A percentile compares a stretch with the other conserved stretches of the same genome.
phyloP scores from a whole-genome alignment of 2,113 vertebrate genomes.

The Strix uralensis region DNA sequence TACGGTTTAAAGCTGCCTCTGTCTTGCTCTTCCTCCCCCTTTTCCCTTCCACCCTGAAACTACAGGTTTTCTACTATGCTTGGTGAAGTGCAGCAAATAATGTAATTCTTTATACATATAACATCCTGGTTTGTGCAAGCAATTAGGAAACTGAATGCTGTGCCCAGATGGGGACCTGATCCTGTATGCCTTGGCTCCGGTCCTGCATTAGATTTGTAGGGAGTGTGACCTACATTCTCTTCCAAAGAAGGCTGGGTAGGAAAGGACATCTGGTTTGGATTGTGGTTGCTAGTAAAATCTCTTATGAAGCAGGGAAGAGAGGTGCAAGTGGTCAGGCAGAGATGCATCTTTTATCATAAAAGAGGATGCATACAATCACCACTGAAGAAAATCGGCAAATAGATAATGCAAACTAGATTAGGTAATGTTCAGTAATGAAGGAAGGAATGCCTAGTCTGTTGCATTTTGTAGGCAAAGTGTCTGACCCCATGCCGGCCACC shows the following conservation, averaged over 20 bases:
- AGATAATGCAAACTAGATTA: not conserved
- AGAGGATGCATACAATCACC: not conserved
- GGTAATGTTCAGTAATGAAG: not conserved
- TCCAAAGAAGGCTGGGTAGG: slow-evolving; percentile 55
- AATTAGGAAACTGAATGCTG: not conserved
- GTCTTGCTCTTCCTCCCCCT: slow-evolving; percentile 13
- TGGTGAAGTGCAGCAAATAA: slow-evolving; percentile 28
- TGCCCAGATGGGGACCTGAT: slow-evolving; percentile 60
- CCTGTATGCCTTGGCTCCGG: slow-evolving; percentile 22
- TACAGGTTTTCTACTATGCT: not conserved
- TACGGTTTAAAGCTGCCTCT: not conserved
- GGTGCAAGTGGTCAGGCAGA: slow-evolving; percentile 22
- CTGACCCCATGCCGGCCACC: not conserved
- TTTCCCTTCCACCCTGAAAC: not conserved
- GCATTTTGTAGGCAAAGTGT: not conserved
- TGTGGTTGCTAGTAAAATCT: slow-evolving; percentile 50
- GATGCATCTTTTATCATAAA: slow-evolving; percentile 2
- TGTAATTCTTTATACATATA: not conserved
- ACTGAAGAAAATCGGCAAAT: not conserved
- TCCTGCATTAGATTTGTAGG: slow-evolving; percentile 58
- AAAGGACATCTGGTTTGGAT: slow-evolving; percentile 57
- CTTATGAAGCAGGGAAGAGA: slow-evolving; percentile 15
- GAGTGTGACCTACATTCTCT: slow-evolving; percentile 58
- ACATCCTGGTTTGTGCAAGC: slow-evolving; percentile 45
- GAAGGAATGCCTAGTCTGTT: not conserved